Percentiles rank a stretch among this genome's conserved stretches.
These are phyloP conservation scores for Sebastes taczanowskii DNA, from an alignment of 2,797 vertebrate genomes.

Conservation along the genomic window DNA sequence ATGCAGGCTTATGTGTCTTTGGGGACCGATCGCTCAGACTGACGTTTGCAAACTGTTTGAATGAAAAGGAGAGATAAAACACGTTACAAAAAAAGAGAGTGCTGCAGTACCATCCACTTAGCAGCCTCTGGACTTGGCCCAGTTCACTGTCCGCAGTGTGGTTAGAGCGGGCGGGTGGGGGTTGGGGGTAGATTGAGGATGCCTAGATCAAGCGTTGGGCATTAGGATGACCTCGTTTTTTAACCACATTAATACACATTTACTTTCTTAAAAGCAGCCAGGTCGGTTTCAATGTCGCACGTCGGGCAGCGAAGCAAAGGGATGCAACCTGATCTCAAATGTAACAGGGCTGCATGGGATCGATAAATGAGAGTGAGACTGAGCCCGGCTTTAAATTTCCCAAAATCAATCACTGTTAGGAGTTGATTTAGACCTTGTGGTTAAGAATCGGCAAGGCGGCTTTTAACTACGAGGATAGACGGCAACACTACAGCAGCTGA, in stretches of 20 bases:
- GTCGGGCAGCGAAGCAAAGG: slow-evolving; percentile 35
- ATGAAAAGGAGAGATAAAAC: slow-evolving; percentile 69
- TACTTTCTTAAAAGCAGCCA: slow-evolving; percentile 55
- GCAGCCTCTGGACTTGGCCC: slow-evolving; percentile 73
- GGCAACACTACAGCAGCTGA: slow-evolving; percentile 34
- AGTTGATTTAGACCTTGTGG: slow-evolving; percentile 70
- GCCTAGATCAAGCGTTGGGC: slow-evolving; percentile 25
- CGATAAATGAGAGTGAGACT: slow-evolving; percentile 68
- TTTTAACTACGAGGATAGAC: slow-evolving; percentile 69
- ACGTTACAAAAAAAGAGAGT: slow-evolving; percentile 52
- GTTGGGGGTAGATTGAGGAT: slow-evolving; percentile 23
- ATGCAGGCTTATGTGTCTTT: slow-evolving; percentile 49
- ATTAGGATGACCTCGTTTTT: slow-evolving; percentile 57
- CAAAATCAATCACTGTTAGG: slow-evolving; percentile 75
- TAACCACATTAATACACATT: slow-evolving; percentile 66
- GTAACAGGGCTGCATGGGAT: slow-evolving; percentile 58
- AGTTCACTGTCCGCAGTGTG: slow-evolving; percentile 67
- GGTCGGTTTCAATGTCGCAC: slow-evolving; percentile 45
- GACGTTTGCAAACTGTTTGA: slow-evolving; percentile 63
- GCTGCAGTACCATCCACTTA: slow-evolving; percentile 78
- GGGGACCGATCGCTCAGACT: slow-evolving; percentile 70
- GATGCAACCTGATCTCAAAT: slow-evolving; percentile 61
- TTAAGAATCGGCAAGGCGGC: slow-evolving; percentile 51
- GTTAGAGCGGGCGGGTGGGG: background rate
- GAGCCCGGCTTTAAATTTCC: slow-evolving; percentile 73